Percentiles rank a stretch among this genome's conserved stretches.
Evolutionary conservation across 2,888 invertebrate species (phyloP).

Genomic region (Andrena fulva): DNA sequence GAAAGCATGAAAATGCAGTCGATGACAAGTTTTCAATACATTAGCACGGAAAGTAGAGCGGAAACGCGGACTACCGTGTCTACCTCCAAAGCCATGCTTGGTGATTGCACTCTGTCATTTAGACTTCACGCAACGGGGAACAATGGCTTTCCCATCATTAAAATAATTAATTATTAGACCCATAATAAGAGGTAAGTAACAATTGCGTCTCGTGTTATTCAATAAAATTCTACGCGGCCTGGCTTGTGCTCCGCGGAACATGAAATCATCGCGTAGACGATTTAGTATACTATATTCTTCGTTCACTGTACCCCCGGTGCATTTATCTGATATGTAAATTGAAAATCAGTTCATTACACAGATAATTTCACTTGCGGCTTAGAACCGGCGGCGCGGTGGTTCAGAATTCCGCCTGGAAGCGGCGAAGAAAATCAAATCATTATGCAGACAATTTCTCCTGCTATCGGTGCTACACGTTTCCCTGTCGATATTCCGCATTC

Average conservation of each 20-base stretch:
- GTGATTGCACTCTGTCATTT: slow-evolving; percentile 44
- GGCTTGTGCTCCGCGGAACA: not conserved
- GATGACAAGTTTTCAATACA: slow-evolving; percentile 48
- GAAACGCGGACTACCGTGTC: slow-evolving; percentile 39
- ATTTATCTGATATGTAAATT: slow-evolving; percentile 38
- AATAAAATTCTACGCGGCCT: not conserved
- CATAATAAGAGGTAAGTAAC: slow-evolving; percentile 16
- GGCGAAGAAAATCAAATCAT: slow-evolving; percentile 15
- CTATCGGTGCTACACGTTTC: not conserved
- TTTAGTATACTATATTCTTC: not conserved
- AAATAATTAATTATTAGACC: slow-evolving; percentile 56
- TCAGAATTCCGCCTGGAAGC: not conserved
- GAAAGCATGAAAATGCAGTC: slow-evolving; percentile 2
- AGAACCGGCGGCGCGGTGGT: not conserved
- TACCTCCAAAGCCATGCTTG: slow-evolving; percentile 22
- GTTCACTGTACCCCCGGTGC: not conserved
- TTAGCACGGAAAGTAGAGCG: slow-evolving; percentile 51
- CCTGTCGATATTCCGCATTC: not conserved
- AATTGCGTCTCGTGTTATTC: slow-evolving; percentile 21
- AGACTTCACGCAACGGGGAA: slow-evolving; percentile 36
- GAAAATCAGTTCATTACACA: slow-evolving; percentile 42
- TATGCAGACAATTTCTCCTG: slow-evolving; percentile 9
- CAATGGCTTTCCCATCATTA: slow-evolving; percentile 64
- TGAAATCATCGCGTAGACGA: slow-evolving; percentile 5
- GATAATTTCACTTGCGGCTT: slow-evolving; percentile 26